A percentile compares a stretch with the other conserved stretches of the same genome.
Evolutionary conservation across 2,888 invertebrate genomes (phyloP).

Genomic region (Agonopterix arenella): DNA sequence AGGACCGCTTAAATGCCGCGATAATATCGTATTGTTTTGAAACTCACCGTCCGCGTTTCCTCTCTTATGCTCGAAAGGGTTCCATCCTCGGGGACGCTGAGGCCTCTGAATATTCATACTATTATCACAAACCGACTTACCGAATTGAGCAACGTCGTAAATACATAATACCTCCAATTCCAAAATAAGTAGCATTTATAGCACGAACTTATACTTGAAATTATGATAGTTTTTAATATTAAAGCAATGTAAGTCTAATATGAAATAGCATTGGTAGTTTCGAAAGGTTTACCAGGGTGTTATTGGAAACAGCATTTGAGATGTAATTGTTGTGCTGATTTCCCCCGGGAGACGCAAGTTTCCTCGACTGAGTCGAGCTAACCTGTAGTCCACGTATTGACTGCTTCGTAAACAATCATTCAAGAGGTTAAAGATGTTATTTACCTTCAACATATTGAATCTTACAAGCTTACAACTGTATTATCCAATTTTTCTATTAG

Average conservation of each 20-base stretch:
- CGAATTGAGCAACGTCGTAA: conserved; percentile 56
- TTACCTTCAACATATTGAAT: no score
- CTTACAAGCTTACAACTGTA: no score
- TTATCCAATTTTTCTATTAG: no score
- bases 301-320: conserved; percentile 64
- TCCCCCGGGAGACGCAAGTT: conserved; percentile 57
- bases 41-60: conserved; percentile 68
- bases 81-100: conserved; percentile 62
- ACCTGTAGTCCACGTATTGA: conserved; percentile 33
- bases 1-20: conserved; percentile 70
- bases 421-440: background rate
- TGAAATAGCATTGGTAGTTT: conserved; percentile 17
- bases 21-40: conserved; percentile 75
- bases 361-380: conserved; percentile 32
- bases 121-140: conserved; percentile 68
- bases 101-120: conserved; percentile 69
- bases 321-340: conserved; percentile 73
- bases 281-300: conserved; percentile 51
- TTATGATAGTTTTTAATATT: no score
- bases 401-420: conserved; percentile 38
- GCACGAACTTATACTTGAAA: no score
- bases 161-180: conserved; percentile 53
- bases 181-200: conserved; percentile 38
- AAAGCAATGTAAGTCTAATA: no score
- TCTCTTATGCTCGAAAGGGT: conserved; percentile 71